Evolutionary conservation across 2,113 vertebrate genomes (phyloP).

Genomic region (Myocastor coypus): DNA sequence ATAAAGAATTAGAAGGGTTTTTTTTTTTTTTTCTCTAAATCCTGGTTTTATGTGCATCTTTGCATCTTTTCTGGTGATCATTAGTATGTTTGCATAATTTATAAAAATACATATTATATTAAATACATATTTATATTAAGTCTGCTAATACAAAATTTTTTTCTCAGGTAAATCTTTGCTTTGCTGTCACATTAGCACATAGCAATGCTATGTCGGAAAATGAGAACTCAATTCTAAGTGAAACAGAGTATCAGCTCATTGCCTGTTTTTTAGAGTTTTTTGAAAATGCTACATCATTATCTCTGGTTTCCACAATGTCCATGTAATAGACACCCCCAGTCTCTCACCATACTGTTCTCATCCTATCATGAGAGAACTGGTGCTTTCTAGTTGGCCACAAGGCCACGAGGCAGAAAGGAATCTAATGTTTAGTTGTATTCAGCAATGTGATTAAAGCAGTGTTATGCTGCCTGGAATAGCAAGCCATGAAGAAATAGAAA

Average conservation of each 20-base stretch:
- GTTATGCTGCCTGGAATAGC: neutral
- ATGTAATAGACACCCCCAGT: neutral
- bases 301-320: neutral
- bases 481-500: neutral
- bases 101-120: neutral
- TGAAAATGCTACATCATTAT: neutral
- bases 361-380: neutral
- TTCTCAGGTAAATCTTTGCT: neutral
- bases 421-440: neutral
- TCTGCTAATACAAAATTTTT: neutral
- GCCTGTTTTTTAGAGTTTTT: too few relatives aligned
- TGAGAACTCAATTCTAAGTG: neutral
- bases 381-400: neutral
- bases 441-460: neutral
- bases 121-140: too few relatives aligned
- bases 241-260: neutral
- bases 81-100: neutral
- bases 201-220: neutral
- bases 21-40: neutral
- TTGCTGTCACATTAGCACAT: neutral
- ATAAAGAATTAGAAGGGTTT: neutral
- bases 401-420: neutral
- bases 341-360: neutral
- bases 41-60: neutral
- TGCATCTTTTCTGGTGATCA: neutral